Evolutionary conservation across 2,888 invertebrate species (phyloP).

Genomic region (Adelognathus sp.): DNA sequence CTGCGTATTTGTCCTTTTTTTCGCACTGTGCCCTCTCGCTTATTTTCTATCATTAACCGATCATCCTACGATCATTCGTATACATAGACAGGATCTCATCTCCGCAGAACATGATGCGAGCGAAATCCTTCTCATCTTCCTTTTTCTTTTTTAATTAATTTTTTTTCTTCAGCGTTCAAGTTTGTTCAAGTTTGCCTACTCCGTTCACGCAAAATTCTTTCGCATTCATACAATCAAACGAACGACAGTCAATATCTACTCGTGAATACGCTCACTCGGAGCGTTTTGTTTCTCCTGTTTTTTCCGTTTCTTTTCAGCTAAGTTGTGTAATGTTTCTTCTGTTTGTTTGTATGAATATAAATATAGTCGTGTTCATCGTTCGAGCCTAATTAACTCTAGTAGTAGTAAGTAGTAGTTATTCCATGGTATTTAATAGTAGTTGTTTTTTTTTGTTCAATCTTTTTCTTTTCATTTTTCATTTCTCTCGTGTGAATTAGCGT

Average conservation of each 20-base stretch:
- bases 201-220: constrained; percentile 40
- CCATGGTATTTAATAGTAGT: constrained; percentile 46
- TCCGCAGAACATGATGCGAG: constrained; percentile 48
- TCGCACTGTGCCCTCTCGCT: background rate
- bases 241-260: constrained; percentile 70
- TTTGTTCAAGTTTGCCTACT: too few species aligned
- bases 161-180: constrained; percentile 19
- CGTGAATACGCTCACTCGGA: constrained; percentile 44
- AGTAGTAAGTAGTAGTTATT: constrained; percentile 66
- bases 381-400: constrained; percentile 68
- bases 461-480: background rate
- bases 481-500: constrained; percentile 46
- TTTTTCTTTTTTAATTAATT: background rate
- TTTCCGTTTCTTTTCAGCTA: constrained; percentile 36
- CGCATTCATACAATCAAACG: constrained; percentile 65
- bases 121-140: constrained; percentile 36
- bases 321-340: constrained; percentile 55
- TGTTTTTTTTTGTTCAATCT: constrained; percentile 25
- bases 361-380: constrained; percentile 71
- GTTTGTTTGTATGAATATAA: constrained; percentile 73
- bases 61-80: constrained; percentile 53
- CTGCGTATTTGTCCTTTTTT: background rate
- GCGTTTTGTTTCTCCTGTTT: background rate
- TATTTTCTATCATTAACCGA: constrained; percentile 22
- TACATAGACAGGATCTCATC: constrained; percentile 50